These are phyloP conservation scores for Diorhabda carinulata DNA, from an alignment of 1,140 invertebrate species.

Conservation along the genomic window DNA sequence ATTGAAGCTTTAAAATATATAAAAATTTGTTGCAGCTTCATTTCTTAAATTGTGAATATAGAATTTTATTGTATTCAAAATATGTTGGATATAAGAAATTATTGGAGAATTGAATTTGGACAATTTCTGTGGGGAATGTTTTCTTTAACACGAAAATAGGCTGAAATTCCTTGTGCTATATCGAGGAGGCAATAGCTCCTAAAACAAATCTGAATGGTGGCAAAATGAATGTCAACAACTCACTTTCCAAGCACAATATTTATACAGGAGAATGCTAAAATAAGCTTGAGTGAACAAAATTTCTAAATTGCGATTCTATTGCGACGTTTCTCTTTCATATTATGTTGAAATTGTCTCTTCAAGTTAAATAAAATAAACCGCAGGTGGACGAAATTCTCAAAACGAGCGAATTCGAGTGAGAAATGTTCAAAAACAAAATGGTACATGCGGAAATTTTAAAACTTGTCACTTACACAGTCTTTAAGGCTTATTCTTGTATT, in stretches of 20 bases:
- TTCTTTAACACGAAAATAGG: neutral
- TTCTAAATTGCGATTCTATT: conserved; percentile 1
- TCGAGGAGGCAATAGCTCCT: neutral
- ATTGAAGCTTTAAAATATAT: too few relatives aligned
- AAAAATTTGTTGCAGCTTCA: too few relatives aligned
- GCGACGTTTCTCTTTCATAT: neutral
- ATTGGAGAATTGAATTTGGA: too few relatives aligned
- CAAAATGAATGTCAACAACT: conserved; percentile 2
- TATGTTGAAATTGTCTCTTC: neutral
- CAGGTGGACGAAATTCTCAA: neutral
- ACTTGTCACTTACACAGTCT: too few relatives aligned
- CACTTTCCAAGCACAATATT: neutral
- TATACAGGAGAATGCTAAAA: neutral
- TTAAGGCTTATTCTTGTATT: too few relatives aligned
- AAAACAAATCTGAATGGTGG: neutral
- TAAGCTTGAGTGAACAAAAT: neutral
- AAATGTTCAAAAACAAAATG: too few relatives aligned
- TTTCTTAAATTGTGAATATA: too few relatives aligned
- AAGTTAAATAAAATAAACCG: neutral
- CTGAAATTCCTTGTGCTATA: neutral
- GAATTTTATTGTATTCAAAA: too few relatives aligned
- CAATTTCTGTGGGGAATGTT: neutral
- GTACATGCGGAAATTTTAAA: too few relatives aligned
- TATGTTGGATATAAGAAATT: too few relatives aligned
- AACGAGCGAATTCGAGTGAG: too few relatives aligned